phyloP scores from a whole-genome alignment of 1,140 invertebrate genomes.

The Reticulitermes speratus region DNA sequence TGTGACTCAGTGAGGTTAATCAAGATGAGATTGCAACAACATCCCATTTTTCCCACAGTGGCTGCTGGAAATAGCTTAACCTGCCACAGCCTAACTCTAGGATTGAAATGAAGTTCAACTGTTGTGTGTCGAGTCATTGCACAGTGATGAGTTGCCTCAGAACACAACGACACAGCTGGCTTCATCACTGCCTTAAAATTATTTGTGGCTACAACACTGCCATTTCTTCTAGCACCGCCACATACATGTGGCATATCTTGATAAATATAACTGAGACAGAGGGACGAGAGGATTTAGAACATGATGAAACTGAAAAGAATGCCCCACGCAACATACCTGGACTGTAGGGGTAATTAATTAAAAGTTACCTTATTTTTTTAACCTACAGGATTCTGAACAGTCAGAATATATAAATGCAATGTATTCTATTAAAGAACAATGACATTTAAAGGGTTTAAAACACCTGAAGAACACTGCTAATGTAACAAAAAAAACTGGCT shows the following conservation, averaged over 20 bases:
- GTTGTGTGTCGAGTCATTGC: neutral
- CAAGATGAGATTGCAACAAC: neutral
- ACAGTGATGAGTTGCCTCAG: neutral
- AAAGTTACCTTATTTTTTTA: neutral
- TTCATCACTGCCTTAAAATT: neutral
- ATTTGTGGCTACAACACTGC: neutral
- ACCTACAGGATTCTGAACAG: neutral
- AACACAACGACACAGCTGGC: neutral
- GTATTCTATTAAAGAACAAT: neutral
- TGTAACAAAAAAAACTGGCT: neutral
- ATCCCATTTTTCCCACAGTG: neutral
- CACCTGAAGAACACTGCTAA: neutral
- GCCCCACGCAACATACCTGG: neutral
- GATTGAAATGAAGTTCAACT: neutral
- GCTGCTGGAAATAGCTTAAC: neutral
- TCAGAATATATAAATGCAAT: neutral
- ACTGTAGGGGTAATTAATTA: neutral
- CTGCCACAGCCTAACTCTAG: neutral
- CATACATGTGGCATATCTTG: neutral
- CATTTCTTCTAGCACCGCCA: neutral
- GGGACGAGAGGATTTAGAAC: neutral
- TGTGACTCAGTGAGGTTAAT: neutral
- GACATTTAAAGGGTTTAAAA: neutral
- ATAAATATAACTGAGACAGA: neutral
- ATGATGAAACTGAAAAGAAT: constrained; percentile 7